These are phyloP conservation scores for Notothenia coriiceps DNA, from an alignment of 2,113 vertebrate species.

Conservation along the genomic window DNA sequence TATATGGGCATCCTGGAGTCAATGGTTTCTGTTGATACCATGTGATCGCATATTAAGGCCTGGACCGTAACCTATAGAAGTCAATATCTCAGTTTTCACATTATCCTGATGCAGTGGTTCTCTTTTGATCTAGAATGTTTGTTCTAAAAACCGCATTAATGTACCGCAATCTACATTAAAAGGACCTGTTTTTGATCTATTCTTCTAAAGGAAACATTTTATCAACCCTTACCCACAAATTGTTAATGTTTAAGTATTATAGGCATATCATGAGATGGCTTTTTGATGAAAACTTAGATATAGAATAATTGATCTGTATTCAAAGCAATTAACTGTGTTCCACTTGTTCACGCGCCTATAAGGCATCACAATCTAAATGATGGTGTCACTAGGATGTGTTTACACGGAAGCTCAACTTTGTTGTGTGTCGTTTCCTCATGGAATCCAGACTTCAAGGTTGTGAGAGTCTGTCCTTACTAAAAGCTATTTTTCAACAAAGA, in stretches of 20 bases:
- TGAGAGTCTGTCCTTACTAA: constrained; percentile 22
- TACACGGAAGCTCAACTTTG: not conserved
- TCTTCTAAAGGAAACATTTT: no score
- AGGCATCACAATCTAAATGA: not conserved
- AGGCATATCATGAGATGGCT: not conserved
- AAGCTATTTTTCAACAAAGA: constrained; percentile 31
- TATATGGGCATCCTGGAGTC: constrained; percentile 2
- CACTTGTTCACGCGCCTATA: not conserved
- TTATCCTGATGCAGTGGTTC: not conserved
- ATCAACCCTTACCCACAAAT: no score
- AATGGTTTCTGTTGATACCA: constrained; percentile 22
- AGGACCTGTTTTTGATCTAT: no score
- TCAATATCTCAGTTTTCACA: not conserved
- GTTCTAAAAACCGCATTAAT: no score
- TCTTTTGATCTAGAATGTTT: not conserved
- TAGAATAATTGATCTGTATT: not conserved
- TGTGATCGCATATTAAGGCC: constrained; percentile 12
- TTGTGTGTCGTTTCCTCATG: constrained; percentile 1
- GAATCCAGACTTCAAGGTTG: constrained; percentile 13
- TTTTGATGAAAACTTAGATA: not conserved
- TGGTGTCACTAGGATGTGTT: not conserved
- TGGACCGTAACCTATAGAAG: constrained; percentile 4
- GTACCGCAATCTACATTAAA: no score
- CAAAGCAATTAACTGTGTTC: not conserved
- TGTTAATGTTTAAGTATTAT: no score